Evolutionary conservation across 2,888 invertebrate species (phyloP).

Genomic region (Plebejus argus): DNA sequence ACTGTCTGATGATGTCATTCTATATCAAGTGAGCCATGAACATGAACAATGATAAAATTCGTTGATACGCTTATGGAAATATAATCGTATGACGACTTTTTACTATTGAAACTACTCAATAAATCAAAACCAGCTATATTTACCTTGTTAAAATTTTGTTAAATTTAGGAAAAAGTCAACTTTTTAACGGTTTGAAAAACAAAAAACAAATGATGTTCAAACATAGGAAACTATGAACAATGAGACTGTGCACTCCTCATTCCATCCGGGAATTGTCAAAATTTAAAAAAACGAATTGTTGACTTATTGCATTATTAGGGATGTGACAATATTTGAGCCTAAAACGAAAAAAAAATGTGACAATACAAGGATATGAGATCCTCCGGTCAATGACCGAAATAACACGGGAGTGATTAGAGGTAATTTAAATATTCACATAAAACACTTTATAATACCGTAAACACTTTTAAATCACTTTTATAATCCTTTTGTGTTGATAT

Average conservation of each 20-base stretch:
- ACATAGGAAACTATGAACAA: slow-evolving; percentile 80
- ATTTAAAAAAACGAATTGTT: slow-evolving; percentile 78
- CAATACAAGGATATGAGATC: slow-evolving; percentile 70
- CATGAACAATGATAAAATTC: slow-evolving; percentile 55
- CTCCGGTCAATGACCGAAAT: slow-evolving; percentile 81
- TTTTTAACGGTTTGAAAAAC: slow-evolving; percentile 80
- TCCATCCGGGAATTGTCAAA: slow-evolving; percentile 75
- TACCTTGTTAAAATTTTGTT: slow-evolving; percentile 80
- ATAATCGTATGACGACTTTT: slow-evolving; percentile 21
- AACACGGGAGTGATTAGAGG: slow-evolving; percentile 73
- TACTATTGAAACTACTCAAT: slow-evolving; percentile 21
- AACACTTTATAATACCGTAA: slow-evolving; percentile 64
- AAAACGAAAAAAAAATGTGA: slow-evolving; percentile 68
- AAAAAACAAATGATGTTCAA: slow-evolving; percentile 81
- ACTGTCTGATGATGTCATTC: slow-evolving; percentile 72
- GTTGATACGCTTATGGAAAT: slow-evolving; percentile 44
- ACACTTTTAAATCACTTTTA: slow-evolving; percentile 70
- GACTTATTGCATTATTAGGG: slow-evolving; percentile 74
- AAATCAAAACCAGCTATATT: slow-evolving; percentile 55
- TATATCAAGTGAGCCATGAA: slow-evolving; percentile 72
- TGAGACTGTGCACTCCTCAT: slow-evolving; percentile 78
- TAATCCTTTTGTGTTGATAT: slow-evolving; percentile 59
- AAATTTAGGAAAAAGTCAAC: slow-evolving; percentile 80
- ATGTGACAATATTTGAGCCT: slow-evolving; percentile 66
- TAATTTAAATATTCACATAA: slow-evolving; percentile 68